phyloP scores from a whole-genome alignment of 2,888 invertebrate species.

The Rhimphoctona megacephalus region DNA sequence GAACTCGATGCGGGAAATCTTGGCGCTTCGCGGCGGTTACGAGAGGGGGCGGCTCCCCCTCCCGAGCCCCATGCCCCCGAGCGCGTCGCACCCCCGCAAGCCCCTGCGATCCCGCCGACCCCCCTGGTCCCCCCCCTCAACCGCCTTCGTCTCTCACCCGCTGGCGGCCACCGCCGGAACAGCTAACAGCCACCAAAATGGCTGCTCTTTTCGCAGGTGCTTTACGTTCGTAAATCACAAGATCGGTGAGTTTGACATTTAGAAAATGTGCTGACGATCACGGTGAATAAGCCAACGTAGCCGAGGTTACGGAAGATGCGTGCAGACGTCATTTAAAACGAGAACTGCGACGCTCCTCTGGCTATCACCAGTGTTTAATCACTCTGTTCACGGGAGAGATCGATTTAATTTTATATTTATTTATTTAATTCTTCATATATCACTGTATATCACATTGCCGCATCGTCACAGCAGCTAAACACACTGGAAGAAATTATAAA shows the following conservation, averaged over 20 bases:
- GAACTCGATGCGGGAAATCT: slow-evolving; percentile 99
- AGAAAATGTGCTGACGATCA: slow-evolving; percentile 8
- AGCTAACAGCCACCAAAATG: slow-evolving; percentile 82
- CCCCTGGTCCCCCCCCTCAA: slow-evolving; percentile 76
- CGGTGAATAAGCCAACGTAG: slow-evolving; percentile 23
- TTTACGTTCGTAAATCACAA: slow-evolving; percentile 69
- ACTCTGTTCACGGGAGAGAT: slow-evolving; percentile 4
- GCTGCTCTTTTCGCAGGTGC: slow-evolving; percentile 77
- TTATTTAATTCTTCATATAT: neutral
- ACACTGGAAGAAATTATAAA: slow-evolving; percentile 24
- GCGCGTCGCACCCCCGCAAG: slow-evolving; percentile 81
- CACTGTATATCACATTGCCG: slow-evolving; percentile 28
- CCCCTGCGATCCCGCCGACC: slow-evolving; percentile 85
- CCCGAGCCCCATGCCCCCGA: slow-evolving; percentile 87
- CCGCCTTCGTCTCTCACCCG: slow-evolving; percentile 73
- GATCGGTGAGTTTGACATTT: slow-evolving; percentile 50
- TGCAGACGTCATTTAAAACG: slow-evolving; percentile 33
- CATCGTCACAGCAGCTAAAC: slow-evolving; percentile 9
- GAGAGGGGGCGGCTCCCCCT: slow-evolving; percentile 88
- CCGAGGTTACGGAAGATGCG: slow-evolving; percentile 6
- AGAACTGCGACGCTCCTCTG: neutral
- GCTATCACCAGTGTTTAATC: neutral
- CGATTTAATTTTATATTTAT: neutral
- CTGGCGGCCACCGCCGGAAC: slow-evolving; percentile 72
- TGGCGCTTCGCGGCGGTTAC: slow-evolving; percentile 89